Base-by-base conservation (phyloP, 2,113 vertebrate species). In the Mustela lutreola region DNA sequence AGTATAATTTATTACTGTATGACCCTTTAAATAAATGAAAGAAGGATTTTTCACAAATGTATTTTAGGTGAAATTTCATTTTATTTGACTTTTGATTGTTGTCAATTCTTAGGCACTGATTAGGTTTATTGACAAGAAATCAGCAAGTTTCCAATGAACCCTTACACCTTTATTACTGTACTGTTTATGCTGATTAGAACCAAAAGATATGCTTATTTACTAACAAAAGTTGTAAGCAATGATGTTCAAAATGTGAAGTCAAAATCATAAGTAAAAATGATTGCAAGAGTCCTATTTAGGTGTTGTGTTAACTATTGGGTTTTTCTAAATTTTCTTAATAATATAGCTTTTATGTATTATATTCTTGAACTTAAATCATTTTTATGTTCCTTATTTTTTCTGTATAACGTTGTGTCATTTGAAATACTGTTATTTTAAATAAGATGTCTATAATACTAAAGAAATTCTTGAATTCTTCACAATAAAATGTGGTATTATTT, bases 331-430 rank as follows among this genome's bases (percentile, higher is more conserved):
- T 93, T 88, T 11, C 56, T 50, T 83, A 70, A 48, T 28, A 73
- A 65, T 9, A 70, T 19, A 71, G 14, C 9, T 73, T 88, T 93
- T 19, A 75, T 70, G 33, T 92, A 42, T 48, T 76, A 45, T 4
- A 81, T 67, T 53, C 48, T n/a, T 84, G 4, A 70, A 89, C 2
- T 39, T 85, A 63, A 71, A 67, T 48, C 65, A 89, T 60, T 84
- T 92, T 92, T 65, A 33, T 79, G 16, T 70, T 70, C 63, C 11
- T 82, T 45, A 85, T 90, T 94, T 83, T 86, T 96, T 65, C 86
- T 11, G 36, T 39, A 9, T 65, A 70, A 94, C 62, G 0, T 28
- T 79, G 2, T 33, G 18, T 63, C 79, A 90, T 87, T 87, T 92
- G n/a, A 86, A 90, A 58, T 36, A 60, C 67, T n/a, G 33, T 56